Evolutionary conservation across 2,113 vertebrate species (phyloP).

Genomic region (Coptodon rendalli): DNA sequence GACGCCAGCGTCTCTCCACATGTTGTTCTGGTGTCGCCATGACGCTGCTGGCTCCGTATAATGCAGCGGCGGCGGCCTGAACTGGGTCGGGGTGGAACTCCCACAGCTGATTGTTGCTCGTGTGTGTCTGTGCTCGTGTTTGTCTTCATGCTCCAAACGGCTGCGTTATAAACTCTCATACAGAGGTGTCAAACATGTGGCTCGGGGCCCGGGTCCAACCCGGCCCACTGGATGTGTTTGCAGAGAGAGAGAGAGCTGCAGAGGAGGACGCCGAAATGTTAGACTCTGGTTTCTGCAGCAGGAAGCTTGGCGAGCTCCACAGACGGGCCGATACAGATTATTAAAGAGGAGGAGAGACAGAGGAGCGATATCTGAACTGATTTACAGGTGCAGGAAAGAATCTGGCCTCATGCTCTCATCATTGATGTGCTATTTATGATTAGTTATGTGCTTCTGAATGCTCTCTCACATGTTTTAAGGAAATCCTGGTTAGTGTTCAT

Average conservation of each 20-base stretch:
- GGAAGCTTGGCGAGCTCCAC: neutral
- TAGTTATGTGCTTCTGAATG: neutral
- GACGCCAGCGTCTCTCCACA: neutral
- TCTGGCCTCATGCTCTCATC: neutral
- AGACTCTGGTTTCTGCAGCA: neutral
- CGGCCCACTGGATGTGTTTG: neutral
- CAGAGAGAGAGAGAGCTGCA: neutral
- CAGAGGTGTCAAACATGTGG: neutral
- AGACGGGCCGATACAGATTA: neutral
- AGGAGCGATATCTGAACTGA: neutral
- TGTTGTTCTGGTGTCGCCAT: neutral
- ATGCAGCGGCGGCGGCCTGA: neutral
- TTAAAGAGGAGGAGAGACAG: neutral
- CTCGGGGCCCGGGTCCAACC: neutral
- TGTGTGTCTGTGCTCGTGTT: neutral
- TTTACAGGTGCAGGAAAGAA: neutral
- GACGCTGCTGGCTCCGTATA: rapidly evolving
- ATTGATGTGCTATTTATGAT: neutral
- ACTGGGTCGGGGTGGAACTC: neutral
- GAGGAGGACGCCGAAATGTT: neutral
- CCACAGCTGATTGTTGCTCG: neutral
- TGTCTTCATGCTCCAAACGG: neutral
- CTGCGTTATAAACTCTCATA: neutral
- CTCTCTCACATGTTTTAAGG: rapidly evolving
- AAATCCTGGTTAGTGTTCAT: neutral